Percentiles rank a stretch among this genome's conserved stretches.
Conservation (phyloP, 2,113 vertebrate genomes). For the Podarcis muralis region DNA sequence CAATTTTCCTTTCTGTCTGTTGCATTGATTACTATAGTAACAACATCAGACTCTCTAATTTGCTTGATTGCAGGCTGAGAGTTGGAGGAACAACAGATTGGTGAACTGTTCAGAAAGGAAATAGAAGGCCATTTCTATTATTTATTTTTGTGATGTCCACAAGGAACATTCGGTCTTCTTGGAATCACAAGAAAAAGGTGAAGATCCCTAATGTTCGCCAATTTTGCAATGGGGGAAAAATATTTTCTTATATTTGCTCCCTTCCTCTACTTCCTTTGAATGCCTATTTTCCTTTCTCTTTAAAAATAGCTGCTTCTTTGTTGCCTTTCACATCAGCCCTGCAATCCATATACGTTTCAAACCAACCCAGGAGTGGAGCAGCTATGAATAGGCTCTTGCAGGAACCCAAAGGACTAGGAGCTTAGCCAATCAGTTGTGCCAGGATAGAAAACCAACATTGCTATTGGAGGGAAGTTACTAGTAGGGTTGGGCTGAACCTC, state of each 20-base stretch:
- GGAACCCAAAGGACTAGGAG: neutral
- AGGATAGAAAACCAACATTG: too few species aligned
- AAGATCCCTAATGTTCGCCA: constrained; percentile 17
- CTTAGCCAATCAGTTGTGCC: too few species aligned
- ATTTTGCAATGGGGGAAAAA: neutral
- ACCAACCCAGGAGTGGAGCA: neutral
- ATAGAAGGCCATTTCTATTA: neutral
- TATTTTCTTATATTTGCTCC: neutral
- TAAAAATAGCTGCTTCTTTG: neutral
- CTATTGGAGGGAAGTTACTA: too few species aligned
- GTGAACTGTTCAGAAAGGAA: constrained; percentile 42
- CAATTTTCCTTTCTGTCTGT: constrained; percentile 55
- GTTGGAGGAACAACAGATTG: constrained; percentile 46
- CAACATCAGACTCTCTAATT: constrained; percentile 66
- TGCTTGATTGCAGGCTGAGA: constrained; percentile 58
- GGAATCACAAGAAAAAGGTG: constrained; percentile 31
- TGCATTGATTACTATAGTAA: constrained; percentile 73
- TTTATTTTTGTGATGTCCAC: neutral
- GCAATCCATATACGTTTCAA: neutral
- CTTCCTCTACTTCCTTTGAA: neutral
- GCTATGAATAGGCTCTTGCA: neutral
- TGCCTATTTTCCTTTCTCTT: neutral
- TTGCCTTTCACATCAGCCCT: neutral
- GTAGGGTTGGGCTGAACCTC: too few species aligned
- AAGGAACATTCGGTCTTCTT: constrained; percentile 54